These are phyloP conservation scores for Anthopleura xanthogrammica DNA, from an alignment of 92 coral and sea anemone species.

Conservation along the genomic window DNA sequence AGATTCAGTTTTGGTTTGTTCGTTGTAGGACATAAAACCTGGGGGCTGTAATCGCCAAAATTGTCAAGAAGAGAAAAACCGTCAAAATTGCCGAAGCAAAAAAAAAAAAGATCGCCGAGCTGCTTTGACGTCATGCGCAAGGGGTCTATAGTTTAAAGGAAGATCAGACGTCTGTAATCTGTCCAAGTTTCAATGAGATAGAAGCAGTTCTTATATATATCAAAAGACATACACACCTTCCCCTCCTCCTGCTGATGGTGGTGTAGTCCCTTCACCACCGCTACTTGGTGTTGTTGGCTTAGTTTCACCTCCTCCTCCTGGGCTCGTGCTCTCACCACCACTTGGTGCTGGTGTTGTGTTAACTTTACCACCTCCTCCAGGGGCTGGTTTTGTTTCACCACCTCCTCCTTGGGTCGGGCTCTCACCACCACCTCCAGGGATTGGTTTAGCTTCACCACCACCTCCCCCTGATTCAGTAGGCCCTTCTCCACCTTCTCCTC, in stretches of 20 bases:
- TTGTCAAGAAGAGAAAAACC: no score
- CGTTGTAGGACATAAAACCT: no score
- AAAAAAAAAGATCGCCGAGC: no score
- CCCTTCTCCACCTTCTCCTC: background rate
- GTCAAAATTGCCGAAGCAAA: no score
- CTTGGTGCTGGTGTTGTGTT: constrained; percentile 4
- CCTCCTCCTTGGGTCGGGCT: constrained; percentile 13
- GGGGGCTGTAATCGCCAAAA: no score
- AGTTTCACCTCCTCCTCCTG: constrained; percentile 16
- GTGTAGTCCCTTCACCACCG: constrained; percentile 7
- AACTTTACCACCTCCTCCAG: constrained; percentile 9
- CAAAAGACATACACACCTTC: background rate
- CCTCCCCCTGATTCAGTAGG: constrained; percentile 26
- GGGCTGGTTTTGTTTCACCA: constrained; percentile 2
- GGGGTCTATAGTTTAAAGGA: no score
- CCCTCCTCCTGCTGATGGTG: constrained; percentile 6
- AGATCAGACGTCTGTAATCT: background rate
- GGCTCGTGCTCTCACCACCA: background rate
- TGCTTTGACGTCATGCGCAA: no score
- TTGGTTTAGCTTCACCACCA: constrained; percentile 14
- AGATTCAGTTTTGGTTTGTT: no score
- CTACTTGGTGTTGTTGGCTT: constrained; percentile 17
- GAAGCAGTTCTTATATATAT: background rate
- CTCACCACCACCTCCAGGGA: constrained; percentile 17
- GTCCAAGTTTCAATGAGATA: background rate